phyloP scores from a whole-genome alignment of 2,888 invertebrate species.

The Scaptodrosophila latifasciaeformis region DNA sequence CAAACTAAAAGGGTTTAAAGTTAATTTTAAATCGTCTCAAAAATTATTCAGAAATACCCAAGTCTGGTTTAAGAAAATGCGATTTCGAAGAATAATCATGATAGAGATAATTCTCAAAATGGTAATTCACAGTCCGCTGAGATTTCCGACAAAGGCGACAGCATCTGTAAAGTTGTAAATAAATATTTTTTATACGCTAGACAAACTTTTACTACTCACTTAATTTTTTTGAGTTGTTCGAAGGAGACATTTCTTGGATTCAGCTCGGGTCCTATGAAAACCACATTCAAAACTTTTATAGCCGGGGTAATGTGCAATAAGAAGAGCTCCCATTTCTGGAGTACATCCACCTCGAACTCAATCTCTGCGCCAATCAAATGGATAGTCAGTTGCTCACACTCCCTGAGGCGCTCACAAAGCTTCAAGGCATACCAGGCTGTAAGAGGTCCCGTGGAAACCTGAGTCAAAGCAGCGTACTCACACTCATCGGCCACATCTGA shows the following conservation, averaged over 20 bases:
- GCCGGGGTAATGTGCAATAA: constrained; percentile 80
- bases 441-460: constrained; percentile 80
- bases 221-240: constrained; percentile 78
- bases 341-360: constrained; percentile 82
- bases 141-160: constrained; percentile 77
- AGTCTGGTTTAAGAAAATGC: constrained; percentile 77
- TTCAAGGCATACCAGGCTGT: constrained; percentile 79
- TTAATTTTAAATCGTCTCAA: background rate
- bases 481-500: constrained; percentile 76
- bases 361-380: constrained; percentile 79
- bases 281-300: constrained; percentile 77
- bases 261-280: constrained; percentile 81
- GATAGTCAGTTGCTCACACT: constrained; percentile 58
- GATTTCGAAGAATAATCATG: constrained; percentile 75
- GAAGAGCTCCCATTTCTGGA: constrained; percentile 83
- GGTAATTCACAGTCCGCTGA: constrained; percentile 77
- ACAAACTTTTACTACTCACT: constrained; percentile 70
- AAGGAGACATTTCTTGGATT: constrained; percentile 78
- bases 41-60: constrained; percentile 73
- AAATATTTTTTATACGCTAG: background rate
- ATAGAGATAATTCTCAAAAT: constrained; percentile 76
- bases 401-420: constrained; percentile 55
- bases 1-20: constrained; percentile 76
- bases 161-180: constrained; percentile 72
- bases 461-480: constrained; percentile 80